These are phyloP conservation scores for Apocheima hispidaria DNA, from an alignment of 2,888 invertebrate genomes.

Conservation along the genomic window DNA sequence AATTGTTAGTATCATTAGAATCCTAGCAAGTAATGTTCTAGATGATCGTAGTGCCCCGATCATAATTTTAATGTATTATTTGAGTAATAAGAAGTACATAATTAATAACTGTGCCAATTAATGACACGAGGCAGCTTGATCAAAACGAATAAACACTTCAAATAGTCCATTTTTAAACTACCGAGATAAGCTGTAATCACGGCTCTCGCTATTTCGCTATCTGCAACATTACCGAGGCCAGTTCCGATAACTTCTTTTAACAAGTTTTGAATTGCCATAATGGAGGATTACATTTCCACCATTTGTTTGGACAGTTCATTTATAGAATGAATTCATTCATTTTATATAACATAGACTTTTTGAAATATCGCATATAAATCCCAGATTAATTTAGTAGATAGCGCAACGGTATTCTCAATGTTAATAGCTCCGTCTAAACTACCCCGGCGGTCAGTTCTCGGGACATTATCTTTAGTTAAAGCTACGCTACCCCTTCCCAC, in stretches of 20 bases:
- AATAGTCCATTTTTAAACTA: slow-evolving; percentile 18
- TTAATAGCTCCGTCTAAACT: slow-evolving; percentile 47
- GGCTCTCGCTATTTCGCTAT: slow-evolving; percentile 44
- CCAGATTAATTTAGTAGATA: slow-evolving; percentile 15
- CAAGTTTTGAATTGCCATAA: slow-evolving; percentile 34
- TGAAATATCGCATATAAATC: slow-evolving; percentile 4
- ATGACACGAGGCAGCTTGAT: slow-evolving; percentile 8
- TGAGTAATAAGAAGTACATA: background rate
- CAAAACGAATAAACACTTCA: slow-evolving; percentile 21
- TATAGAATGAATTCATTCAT: slow-evolving; percentile 6
- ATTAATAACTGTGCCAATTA: background rate
- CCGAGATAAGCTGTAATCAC: slow-evolving; percentile 40
- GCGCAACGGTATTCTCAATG: slow-evolving; percentile 32
- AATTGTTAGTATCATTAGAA: no score
- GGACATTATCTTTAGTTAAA: slow-evolving; percentile 57
- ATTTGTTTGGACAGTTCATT: slow-evolving; percentile 27
- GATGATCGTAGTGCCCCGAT: no score
- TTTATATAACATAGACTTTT: background rate
- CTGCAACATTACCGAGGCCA: slow-evolving; percentile 47
- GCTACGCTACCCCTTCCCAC: slow-evolving; percentile 45
- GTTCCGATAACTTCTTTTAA: slow-evolving; percentile 45
- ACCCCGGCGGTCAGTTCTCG: slow-evolving; percentile 57
- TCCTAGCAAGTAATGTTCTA: no score
- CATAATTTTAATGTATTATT: no score
- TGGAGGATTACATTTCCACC: slow-evolving; percentile 34